These are phyloP conservation scores for Torymus auratus DNA, from an alignment of 2,888 invertebrate species.

Conservation along the genomic window DNA sequence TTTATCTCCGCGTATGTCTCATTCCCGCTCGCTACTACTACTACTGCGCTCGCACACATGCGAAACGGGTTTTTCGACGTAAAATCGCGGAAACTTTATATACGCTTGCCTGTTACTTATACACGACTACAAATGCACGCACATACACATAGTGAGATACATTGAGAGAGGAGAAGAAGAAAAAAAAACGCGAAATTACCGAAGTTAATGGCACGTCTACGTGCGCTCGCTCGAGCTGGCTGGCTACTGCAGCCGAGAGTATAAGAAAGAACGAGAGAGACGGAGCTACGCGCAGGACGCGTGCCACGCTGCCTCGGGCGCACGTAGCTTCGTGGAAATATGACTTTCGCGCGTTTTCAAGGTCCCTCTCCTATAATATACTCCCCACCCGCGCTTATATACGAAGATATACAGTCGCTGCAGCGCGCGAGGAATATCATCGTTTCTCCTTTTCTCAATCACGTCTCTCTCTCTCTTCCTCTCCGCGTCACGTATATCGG, in stretches of 20 bases:
- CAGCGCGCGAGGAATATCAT: constrained; percentile 3
- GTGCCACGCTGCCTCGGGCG: background rate
- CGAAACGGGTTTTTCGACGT: constrained; percentile 15
- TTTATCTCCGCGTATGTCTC: constrained; percentile 13
- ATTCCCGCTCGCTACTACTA: background rate
- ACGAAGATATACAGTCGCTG: background rate
- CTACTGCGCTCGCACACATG: background rate
- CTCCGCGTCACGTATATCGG: constrained; percentile 48
- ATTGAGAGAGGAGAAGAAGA: background rate
- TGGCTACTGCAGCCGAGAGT: background rate
- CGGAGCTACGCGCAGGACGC: background rate
- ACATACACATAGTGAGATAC: too few species aligned
- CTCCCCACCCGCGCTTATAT: background rate
- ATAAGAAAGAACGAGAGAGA: constrained; percentile 38
- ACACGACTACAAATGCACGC: too few species aligned
- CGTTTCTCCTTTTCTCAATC: background rate
- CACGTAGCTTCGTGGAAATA: constrained; percentile 14
- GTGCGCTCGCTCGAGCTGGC: background rate
- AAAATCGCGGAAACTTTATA: constrained; percentile 11
- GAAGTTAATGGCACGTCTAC: constrained; percentile 33
- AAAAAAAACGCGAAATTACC: constrained; percentile 34
- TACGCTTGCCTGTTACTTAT: background rate
- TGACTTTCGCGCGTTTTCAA: constrained; percentile 42
- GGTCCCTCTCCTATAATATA: constrained; percentile 5
- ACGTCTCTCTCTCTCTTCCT: background rate